phyloP scores from a whole-genome alignment of 2,113 vertebrate species.

The Chrysochloris asiatica region DNA sequence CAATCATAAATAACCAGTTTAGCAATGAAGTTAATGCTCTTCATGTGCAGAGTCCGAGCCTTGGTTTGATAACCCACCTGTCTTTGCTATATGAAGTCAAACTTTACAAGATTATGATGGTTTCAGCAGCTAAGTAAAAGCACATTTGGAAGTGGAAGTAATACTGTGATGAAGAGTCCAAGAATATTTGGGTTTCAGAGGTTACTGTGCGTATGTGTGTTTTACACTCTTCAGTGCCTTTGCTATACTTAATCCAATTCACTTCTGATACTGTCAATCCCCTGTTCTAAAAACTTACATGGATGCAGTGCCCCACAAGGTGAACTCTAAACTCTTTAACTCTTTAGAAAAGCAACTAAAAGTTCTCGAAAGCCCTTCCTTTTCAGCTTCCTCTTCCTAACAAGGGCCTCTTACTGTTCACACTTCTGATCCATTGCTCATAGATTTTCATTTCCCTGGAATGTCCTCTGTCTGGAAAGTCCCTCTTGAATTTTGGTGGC shows the following conservation, averaged over 20 bases:
- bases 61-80: background rate
- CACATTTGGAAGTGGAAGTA: slow-evolving; percentile 19
- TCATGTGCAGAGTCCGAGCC: background rate
- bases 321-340: background rate
- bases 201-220: slow-evolving; percentile 5
- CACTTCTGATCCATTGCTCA: background rate
- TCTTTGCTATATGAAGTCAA: background rate
- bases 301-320: background rate
- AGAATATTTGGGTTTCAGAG: background rate
- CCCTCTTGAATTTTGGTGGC: background rate
- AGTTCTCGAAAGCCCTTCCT: background rate
- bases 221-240: background rate
- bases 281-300: background rate
- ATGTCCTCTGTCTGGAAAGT: slow-evolving; percentile 1
- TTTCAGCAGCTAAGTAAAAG: slow-evolving; percentile 47
- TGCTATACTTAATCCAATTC: background rate
- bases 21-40: background rate
- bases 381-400: background rate
- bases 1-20: background rate
- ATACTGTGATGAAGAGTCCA: slow-evolving; percentile 18
- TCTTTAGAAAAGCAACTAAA: background rate
- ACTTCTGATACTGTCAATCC: background rate
- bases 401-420: background rate
- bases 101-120: slow-evolving; percentile 5
- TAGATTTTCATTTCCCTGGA: slow-evolving; percentile 35